Base-by-base conservation (phyloP, 2,113 vertebrate species). In the Periophthalmus modestus region DNA sequence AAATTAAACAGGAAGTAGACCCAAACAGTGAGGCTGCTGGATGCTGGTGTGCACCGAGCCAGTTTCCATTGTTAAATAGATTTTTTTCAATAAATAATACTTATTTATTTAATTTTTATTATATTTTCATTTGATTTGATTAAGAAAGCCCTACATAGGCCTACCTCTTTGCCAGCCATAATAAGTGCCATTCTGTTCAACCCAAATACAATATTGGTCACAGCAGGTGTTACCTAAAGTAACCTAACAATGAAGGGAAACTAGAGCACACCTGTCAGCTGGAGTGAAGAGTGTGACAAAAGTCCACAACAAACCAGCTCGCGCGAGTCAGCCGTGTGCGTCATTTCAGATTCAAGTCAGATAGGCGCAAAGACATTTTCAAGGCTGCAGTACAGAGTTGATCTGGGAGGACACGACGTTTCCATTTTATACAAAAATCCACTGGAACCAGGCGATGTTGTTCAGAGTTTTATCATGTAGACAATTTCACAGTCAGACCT, bases 301-400 rank as follows among this genome's bases (percentile, higher is more conserved):
- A 19, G 34, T 63, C 34, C 61, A 63, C 16, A 36, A 36, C 34
- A 28, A 5, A n/a, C 18, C 9, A 57, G 28, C 15, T 28, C 34
- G 36, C 13, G 63, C 11, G 34, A 36, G 36, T 4, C 3, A 7
- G 68, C 3, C 52, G 59, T 16, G 66, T 1, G 46, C 24, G 9
- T 19, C 5, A 50, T 71, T 74, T 71, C 54, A 65, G 63, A 78
- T 76, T 78, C 15, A 72, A 70, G 46, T 43, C 71, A 59, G 43
- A 74, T 23, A 15, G 9, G 63, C 46, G n/a, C 54, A 24, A 75
- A 61, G 39, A 43, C 66, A 33, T 54, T 50, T 61, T 68, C 72
- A 76, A 72, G 77, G 77, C 65, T 54, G 66, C 48, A 6, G 57
- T 47, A 33, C 12, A 48, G 33, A 36, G 65, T 81, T 80, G 62